Evolutionary conservation across 37 sponge, comb jelly and placozoan genomes (phyloP), one percentile per base, ranked within the genome.

Genomic region (Ianthella basta): DNA sequence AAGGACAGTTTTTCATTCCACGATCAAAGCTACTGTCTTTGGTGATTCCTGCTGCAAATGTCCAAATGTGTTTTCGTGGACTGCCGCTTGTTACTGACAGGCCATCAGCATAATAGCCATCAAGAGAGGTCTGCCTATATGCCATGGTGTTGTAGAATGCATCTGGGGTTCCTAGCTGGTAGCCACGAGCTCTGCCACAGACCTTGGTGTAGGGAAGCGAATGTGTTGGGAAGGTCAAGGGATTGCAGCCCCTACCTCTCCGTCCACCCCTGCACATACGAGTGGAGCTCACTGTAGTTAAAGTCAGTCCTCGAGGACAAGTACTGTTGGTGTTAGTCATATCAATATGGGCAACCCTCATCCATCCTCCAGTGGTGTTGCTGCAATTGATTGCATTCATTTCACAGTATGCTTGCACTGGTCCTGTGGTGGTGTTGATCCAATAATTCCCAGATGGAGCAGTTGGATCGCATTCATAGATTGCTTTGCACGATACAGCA

Each of bases 101-200:
- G 30, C 73, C 73, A 19, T 72, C 73, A 12, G 5, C 38, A n/a
- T n/a, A n/a, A n/a, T n/a, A n/a, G n/a, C n/a, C n/a, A n/a, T n/a
- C n/a, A n/a, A n/a, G n/a, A n/a, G n/a, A n/a, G n/a, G n/a, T n/a
- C n/a, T n/a, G n/a, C n/a, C n/a, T n/a, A n/a, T n/a, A n/a, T n/a
- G n/a, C n/a, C n/a, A n/a, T n/a, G 23, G 8, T 38, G 13, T 30
- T 32, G 10, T 10, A 12, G 19, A 72, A 72, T 33, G 40, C 73
- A 72, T 72, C 73, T 12, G 73, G 73, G 33, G 73, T 37, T 37
- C 37, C 73, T 20, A 38, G 20, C 30, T 33, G 73, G 73, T 72
- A 72, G 8, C 73, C 73, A 30, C 39, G 35, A 34, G 30, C 73
- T 30, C 73, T 23, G 8, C 73, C 73, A 34, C 73, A 72, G 13